Base-by-base conservation (phyloP, 2,797 vertebrate species). In the Lagorchestes hirsutus region DNA sequence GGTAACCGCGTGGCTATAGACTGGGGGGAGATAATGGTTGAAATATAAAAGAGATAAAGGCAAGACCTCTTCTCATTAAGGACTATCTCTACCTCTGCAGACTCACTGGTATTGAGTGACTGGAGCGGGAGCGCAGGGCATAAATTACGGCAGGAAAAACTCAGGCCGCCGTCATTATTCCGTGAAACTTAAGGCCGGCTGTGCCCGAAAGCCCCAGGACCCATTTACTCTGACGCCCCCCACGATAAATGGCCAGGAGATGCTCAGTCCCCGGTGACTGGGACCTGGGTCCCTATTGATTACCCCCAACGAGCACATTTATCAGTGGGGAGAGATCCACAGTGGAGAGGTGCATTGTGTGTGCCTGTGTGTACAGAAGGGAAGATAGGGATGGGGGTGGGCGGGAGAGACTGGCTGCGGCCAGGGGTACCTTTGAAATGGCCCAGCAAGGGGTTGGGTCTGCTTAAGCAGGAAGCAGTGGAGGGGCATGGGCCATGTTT, bases 1-100 rank as follows among this genome's bases (percentile, higher is more conserved):
- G 99, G 99, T 99, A 99, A 99, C 99, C 99, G 99, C 99, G 98
- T 99, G 99, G 99, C 99, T 99, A 99, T 99, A 99, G 99, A 99
- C 99, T 99, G 99, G 99, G 99, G 98, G 98, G 99, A 99, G 99
- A 99, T 99, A 99, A 99, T 99, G 99, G 99, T 99, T 99, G 99
- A 99, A 99, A 99, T 99, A 99, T 99, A 99, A 99, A 99, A 99
- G 99, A 99, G 99, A 99, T 99, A 99, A 99, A 99, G 99, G 98
- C 98, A 97, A 98, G 99, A 99, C 99, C 99, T 99, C 99, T 99
- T 99, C 99, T 99, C 99, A 99, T 99, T 99, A 99, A 99, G 99
- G 99, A 99, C 99, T 99, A 99, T 99, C 99, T 99, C 98, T 99
- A 99, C 99, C 99, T 99, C 99, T 99, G 99, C 99, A 99, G 99